A percentile compares a stretch with the other conserved stretches of the same genome.
Conservation (phyloP, 92 coral and sea anemone species). For the Parazoanthus atlanticus region DNA sequence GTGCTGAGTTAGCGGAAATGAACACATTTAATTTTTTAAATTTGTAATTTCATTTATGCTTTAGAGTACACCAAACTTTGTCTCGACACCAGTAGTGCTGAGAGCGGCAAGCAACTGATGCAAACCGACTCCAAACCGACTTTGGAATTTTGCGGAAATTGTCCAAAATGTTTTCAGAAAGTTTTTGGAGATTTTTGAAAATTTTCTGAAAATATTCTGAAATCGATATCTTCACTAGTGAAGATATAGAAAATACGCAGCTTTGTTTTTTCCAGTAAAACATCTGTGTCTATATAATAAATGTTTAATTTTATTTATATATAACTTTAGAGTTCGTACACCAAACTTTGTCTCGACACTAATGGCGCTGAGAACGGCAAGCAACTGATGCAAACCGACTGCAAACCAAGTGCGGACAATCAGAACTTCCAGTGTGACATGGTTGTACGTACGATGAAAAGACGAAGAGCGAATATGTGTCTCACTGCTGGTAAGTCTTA, state of each 20-base stretch:
- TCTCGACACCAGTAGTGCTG: not conserved
- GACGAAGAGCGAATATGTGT: constrained; percentile 84
- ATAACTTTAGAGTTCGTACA: constrained; percentile 63
- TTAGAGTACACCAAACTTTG: constrained; percentile 69
- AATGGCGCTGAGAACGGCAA: constrained; percentile 77
- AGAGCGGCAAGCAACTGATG: constrained; percentile 65
- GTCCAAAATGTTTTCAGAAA: too few relatives aligned
- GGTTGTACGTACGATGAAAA: constrained; percentile 83
- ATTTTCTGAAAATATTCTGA: too few relatives aligned
- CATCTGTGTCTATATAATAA: not conserved
- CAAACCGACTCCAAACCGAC: constrained; percentile 82
- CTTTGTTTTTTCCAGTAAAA: not conserved
- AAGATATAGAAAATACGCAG: too few relatives aligned
- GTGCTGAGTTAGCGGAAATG: too few relatives aligned
- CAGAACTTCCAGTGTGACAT: constrained; percentile 95
- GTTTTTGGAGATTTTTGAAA: too few relatives aligned
- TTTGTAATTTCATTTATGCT: not conserved
- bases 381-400: constrained; percentile 77
- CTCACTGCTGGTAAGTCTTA: constrained; percentile 83
- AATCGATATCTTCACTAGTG: too few relatives aligned
- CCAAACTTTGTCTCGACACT: constrained; percentile 87
- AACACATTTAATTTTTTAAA: not conserved
- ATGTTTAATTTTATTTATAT: not conserved
- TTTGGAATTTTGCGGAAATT: too few relatives aligned
- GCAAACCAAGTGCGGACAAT: constrained; percentile 86